Evolutionary conservation across 35 echinoderm and acorn worm genomes (phyloP).

Genomic region (Amphiura filiformis): DNA sequence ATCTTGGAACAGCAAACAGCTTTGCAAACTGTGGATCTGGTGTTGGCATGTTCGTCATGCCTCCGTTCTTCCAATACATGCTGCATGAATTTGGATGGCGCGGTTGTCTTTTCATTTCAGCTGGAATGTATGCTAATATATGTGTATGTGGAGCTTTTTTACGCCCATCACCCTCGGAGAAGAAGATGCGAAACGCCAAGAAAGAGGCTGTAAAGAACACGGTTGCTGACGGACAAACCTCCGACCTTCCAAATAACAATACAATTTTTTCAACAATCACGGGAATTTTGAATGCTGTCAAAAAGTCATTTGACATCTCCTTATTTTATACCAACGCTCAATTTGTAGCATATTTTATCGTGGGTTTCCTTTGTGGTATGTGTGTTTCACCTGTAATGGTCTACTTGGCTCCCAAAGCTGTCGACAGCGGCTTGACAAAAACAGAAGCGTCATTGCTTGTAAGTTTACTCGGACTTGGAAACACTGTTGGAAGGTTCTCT

Average conservation of each 20-base stretch:
- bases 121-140: constrained; percentile 11
- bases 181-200: not conserved
- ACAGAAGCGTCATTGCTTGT: not conserved
- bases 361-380: not conserved
- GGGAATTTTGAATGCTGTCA: not conserved
- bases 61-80: constrained; percentile 29
- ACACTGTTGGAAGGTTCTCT: not conserved
- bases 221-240: too few species aligned
- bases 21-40: constrained; percentile 28
- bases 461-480: not conserved
- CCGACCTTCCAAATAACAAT: too few species aligned
- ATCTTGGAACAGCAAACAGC: constrained; percentile 6
- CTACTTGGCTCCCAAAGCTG: not conserved
- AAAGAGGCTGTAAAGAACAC: not conserved
- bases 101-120: not conserved
- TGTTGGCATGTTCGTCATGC: constrained; percentile 23
- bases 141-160: constrained; percentile 6
- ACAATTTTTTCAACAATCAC: not conserved
- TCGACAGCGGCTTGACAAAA: not conserved
- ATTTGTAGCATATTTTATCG: not conserved
- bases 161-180: not conserved
- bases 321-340: not conserved
- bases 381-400: not conserved
- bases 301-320: not conserved
- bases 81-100: constrained; percentile 32